Conservation (phyloP, 2,888 invertebrate species). For the Monopis laevigella region DNA sequence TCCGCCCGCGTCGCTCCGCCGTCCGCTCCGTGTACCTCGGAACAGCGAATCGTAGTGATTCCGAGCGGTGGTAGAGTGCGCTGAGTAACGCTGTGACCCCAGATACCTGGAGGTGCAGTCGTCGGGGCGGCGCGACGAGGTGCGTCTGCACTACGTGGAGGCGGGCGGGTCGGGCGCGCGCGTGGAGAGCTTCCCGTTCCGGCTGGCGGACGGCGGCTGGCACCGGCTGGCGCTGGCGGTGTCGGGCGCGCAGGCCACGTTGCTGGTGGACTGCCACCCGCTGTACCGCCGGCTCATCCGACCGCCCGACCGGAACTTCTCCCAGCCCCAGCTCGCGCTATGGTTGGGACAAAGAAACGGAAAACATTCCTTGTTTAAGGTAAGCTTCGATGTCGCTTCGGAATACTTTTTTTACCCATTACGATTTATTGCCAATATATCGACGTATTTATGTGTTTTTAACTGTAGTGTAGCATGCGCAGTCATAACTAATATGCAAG, state of each 20-base stretch:
- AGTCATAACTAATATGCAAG: no score
- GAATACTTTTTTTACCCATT: no score
- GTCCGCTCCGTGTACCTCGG: constrained; percentile 65
- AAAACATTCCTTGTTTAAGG: constrained; percentile 89
- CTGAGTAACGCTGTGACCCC: constrained; percentile 37
- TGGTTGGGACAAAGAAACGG: constrained; percentile 90
- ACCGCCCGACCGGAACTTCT: constrained; percentile 80
- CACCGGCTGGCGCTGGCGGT: constrained; percentile 86
- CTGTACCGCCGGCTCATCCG: constrained; percentile 83
- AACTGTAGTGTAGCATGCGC: no score
- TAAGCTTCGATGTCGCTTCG: constrained; percentile 44
- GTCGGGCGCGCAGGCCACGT: constrained; percentile 83
- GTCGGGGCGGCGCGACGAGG: constrained; percentile 87
- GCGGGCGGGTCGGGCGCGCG: constrained; percentile 67
- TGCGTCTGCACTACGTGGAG: constrained; percentile 83
- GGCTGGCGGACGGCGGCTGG: constrained; percentile 88
- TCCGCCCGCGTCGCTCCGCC: constrained; percentile 34
- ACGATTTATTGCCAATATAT: no score
- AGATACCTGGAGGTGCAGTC: constrained; percentile 93
- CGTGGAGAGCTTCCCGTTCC: constrained; percentile 88
- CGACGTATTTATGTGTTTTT: no score
- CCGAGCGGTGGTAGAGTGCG: constrained; percentile 31
- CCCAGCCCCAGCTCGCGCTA: constrained; percentile 76
- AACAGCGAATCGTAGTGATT: constrained; percentile 54
- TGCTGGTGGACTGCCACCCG: constrained; percentile 88